Conservation (phyloP, 2,113 vertebrate genomes). For the Aegotheles bennettii region DNA sequence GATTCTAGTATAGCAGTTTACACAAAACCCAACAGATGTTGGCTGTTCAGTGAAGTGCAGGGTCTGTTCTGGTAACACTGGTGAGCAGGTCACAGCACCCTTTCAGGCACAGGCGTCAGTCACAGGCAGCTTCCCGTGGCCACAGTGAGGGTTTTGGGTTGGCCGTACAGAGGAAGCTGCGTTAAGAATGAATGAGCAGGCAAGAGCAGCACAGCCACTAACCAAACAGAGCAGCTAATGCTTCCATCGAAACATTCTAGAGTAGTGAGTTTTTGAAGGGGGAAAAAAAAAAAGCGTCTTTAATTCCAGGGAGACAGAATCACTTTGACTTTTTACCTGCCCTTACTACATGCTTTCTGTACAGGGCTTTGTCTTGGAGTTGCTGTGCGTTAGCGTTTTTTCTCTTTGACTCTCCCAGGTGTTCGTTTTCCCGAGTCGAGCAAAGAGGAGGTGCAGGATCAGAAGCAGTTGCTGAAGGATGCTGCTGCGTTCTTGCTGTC, state of each 20-base stretch:
- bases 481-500: slow-evolving; percentile 90
- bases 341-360: not conserved
- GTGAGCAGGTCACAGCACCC: not conserved
- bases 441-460: slow-evolving; percentile 88
- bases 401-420: slow-evolving; percentile 66
- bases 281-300: too few relatives aligned
- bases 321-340: not conserved
- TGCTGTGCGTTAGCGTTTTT: not conserved
- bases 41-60: not conserved
- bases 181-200: not conserved
- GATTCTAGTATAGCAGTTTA: not conserved
- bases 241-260: not conserved
- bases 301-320: not conserved
- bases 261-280: not conserved
- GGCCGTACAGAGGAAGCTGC: too few relatives aligned
- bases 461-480: slow-evolving; percentile 95
- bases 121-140: not conserved
- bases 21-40: not conserved
- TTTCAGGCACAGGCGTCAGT: not conserved
- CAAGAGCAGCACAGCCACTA: not conserved
- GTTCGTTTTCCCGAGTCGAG: slow-evolving; percentile 90
- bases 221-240: not conserved
- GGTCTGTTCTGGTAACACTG: not conserved
- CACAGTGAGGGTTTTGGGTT: too few relatives aligned
- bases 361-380: not conserved